phyloP scores from a whole-genome alignment of 2,113 vertebrate genomes.

The Lamprologus ornatipinnis region DNA sequence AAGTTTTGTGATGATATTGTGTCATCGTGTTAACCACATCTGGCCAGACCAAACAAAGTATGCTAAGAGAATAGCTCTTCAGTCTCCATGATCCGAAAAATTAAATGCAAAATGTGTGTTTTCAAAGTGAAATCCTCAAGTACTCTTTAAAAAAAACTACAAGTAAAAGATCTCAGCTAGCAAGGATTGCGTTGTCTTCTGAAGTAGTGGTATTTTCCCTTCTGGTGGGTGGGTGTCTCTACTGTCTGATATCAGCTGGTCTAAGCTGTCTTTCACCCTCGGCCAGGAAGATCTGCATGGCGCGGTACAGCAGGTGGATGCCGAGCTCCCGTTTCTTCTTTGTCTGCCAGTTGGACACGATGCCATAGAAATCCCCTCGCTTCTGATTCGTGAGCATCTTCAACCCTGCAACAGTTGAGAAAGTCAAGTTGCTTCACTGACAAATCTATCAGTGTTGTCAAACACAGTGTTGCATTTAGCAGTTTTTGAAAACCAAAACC shows the following conservation, averaged over 20 bases:
- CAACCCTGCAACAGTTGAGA: slow-evolving; percentile 66
- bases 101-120: neutral
- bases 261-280: slow-evolving; percentile 85
- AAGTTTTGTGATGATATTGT: neutral
- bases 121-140: neutral
- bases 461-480: neutral
- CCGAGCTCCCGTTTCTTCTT: slow-evolving; percentile 73
- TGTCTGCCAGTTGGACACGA: slow-evolving; percentile 71
- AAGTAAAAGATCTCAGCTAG: neutral
- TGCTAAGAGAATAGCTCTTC: neutral
- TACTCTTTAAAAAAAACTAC: neutral
- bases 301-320: slow-evolving; percentile 75
- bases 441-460: neutral
- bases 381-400: slow-evolving; percentile 85
- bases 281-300: slow-evolving; percentile 84
- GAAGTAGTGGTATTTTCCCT: neutral
- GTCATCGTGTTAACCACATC: neutral
- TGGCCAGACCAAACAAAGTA: neutral
- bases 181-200: neutral
- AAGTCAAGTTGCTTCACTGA: neutral
- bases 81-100: neutral
- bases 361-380: slow-evolving; percentile 81
- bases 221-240: slow-evolving; percentile 2
- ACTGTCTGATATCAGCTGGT: slow-evolving; percentile 76
- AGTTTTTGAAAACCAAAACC: neutral